Conservation (phyloP, 1,140 invertebrate genomes). For the Heliconius eleuchia region DNA sequence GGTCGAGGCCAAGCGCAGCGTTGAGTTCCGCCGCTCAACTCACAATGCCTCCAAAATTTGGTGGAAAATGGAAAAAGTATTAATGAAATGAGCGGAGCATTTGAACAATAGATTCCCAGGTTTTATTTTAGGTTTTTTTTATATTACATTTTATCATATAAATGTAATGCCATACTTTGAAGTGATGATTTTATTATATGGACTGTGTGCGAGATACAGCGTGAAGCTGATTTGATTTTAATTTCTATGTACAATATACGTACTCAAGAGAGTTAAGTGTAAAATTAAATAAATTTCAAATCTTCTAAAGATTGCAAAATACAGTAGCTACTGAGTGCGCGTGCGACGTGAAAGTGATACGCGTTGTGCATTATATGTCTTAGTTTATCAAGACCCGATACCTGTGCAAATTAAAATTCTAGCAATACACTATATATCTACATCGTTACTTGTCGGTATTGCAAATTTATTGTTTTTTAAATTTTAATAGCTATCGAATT, state of each 20-base stretch:
- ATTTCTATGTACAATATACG: no score
- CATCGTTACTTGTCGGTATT: background rate
- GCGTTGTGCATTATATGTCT: constrained; percentile 48
- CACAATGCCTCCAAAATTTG: no score
- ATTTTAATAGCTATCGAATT: background rate
- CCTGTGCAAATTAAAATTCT: background rate
- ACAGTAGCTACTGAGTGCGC: constrained; percentile 38
- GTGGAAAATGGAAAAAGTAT: no score
- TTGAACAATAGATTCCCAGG: no score
- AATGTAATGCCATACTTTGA: no score
- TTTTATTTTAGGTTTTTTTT: no score
- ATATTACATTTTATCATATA: no score
- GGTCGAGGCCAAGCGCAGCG: no score
- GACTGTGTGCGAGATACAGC: background rate
- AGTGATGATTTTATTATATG: background rate
- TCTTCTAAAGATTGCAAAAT: constrained; percentile 43
- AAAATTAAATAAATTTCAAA: background rate
- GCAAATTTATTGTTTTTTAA: background rate
- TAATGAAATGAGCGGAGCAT: no score
- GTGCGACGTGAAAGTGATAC: constrained; percentile 61
- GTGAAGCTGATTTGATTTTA: no score
- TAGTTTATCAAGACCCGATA: constrained; percentile 28
- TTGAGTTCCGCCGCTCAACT: no score
- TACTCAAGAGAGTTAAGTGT: background rate
- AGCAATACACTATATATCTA: background rate